Conservation (phyloP, 2,888 invertebrate species). For the Linnaemya tessellans region DNA sequence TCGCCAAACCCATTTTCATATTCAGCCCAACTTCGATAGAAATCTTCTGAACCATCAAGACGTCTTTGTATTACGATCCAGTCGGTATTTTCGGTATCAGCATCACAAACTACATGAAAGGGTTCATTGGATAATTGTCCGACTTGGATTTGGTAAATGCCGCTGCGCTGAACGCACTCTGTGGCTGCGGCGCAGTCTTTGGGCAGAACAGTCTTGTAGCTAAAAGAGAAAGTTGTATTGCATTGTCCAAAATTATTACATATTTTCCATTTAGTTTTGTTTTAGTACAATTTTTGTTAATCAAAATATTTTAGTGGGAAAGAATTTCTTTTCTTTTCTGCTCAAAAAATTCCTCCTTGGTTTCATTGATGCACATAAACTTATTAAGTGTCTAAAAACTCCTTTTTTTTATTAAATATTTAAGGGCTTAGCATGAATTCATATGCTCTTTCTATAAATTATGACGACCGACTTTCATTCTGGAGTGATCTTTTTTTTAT, state of each 20-base stretch:
- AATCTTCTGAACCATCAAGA: constrained; percentile 38
- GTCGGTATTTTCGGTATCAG: constrained; percentile 29
- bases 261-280: too few relatives aligned
- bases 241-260: too few relatives aligned
- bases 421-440: too few relatives aligned
- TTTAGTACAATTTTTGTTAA: too few relatives aligned
- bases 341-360: too few relatives aligned
- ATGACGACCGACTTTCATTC: too few relatives aligned
- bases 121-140: constrained; percentile 9
- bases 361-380: too few relatives aligned
- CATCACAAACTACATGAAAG: constrained; percentile 36
- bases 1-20: constrained; percentile 50
- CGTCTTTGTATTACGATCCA: constrained; percentile 43
- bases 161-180: constrained; percentile 42
- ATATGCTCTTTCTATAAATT: too few relatives aligned
- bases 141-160: constrained; percentile 38
- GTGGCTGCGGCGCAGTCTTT: constrained; percentile 55
- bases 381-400: too few relatives aligned
- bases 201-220: background rate
- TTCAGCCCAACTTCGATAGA: constrained; percentile 32
- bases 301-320: background rate
- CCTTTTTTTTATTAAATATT: too few relatives aligned
- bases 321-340: too few relatives aligned
- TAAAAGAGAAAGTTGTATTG: background rate
- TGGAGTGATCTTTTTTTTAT: background rate